Evolutionary conservation across 2,888 invertebrate species (phyloP), one percentile per base, ranked within the genome.

Genomic region (Thecocarcelia acutangulata): DNA sequence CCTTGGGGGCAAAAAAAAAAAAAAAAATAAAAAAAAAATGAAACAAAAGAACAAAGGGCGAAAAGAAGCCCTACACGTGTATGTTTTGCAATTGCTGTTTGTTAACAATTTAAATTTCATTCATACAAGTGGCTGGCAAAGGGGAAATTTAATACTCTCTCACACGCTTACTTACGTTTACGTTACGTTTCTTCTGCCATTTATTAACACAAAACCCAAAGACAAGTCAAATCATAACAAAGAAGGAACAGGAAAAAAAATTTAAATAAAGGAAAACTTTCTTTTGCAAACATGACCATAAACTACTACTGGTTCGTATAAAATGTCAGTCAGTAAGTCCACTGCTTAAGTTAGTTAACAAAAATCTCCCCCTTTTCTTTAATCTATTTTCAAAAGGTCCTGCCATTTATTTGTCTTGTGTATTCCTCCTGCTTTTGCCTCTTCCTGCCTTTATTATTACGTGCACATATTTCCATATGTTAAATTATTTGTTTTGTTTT

Each of bases 321-420:
- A 81, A 77, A 82, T 77, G 74, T 82, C 77, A 82, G 81, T 82
- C 81, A 82, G 77, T 82, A 82, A 82, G 81, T 58, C 81, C 54
- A 77, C 59, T 61, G 50, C 69, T 73, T 17, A 69, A 69, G 58
- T 59, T 68, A 66, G 42, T 46, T 54, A 37, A 72, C 28, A 15
- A 12, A 37, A 54, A 33, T 21, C 19, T 13, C 58, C 58, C 66
- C 64, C 46, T 61, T 72, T 19, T 44, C 3, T 17, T 42, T 33
- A 3, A 19, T 42, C 19, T 17, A 5, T 33, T 33, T 17, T 11
- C 15, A 42, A 50, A 46, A 69, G 9, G 15, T 70, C 19, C 46
- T 76, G 40, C 37, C 52, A 56, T 61, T 54, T 33, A 52, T 33
- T 33, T 33, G 24, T 24, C 3, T 3, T 24, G 24, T 24, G 24